phyloP scores from a whole-genome alignment of 1,140 invertebrate species.

The Eurosta solidaginis region DNA sequence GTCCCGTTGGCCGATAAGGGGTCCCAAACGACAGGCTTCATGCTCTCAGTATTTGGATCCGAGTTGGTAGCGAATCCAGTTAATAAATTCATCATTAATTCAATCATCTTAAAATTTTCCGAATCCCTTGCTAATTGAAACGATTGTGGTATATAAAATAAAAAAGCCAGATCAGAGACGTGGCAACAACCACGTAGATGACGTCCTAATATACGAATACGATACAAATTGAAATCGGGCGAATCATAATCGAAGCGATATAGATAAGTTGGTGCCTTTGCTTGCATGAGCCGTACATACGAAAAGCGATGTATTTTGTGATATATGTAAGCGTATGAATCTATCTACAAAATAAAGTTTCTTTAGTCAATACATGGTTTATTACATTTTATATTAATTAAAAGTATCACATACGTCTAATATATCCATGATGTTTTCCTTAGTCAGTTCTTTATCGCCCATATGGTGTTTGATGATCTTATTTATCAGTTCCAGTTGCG shows the following conservation, averaged over 20 bases:
- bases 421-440: conserved; percentile 42
- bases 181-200: conserved; percentile 62
- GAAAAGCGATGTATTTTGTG: conserved; percentile 52
- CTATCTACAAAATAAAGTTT: conserved; percentile 10
- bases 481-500: conserved; percentile 33
- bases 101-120: conserved; percentile 51
- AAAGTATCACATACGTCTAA: conserved; percentile 23
- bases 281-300: conserved; percentile 43
- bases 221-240: conserved; percentile 46
- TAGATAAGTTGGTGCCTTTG: conserved; percentile 53
- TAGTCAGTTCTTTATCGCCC: conserved; percentile 37
- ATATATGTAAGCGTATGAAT: conserved; percentile 45
- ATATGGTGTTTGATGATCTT: conserved; percentile 41
- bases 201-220: conserved; percentile 41
- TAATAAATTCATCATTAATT: conserved; percentile 60
- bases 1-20: conserved; percentile 47
- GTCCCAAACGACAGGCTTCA: conserved; percentile 49
- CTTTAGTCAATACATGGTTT: not conserved
- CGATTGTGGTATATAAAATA: conserved; percentile 63
- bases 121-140: conserved; percentile 53
- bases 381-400: not conserved
- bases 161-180: conserved; percentile 68
- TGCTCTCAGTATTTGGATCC: conserved; percentile 46
- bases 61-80: conserved; percentile 57
- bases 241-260: conserved; percentile 61